Evolutionary conservation across 2,797 vertebrate species (phyloP).

Genomic region (Hyperoplus immaculatus): DNA sequence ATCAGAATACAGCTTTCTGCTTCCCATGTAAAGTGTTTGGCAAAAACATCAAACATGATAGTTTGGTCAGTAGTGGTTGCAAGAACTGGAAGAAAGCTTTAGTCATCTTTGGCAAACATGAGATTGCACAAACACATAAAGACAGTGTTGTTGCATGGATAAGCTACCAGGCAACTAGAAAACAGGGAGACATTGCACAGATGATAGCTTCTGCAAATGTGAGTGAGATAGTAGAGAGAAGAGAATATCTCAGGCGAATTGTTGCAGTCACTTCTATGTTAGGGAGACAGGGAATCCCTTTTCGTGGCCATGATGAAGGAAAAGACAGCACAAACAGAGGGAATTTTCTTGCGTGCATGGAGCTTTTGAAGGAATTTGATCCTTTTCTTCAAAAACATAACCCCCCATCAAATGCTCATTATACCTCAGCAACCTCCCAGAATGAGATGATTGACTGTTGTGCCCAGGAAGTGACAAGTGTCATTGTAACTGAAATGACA

Average conservation of each 20-base stretch:
- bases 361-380: too few relatives aligned
- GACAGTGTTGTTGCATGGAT: slow-evolving; percentile 39
- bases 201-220: slow-evolving; percentile 25
- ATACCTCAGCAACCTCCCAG: too few relatives aligned
- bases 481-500: too few relatives aligned
- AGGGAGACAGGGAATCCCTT: slow-evolving; percentile 32
- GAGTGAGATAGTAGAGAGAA: slow-evolving; percentile 33
- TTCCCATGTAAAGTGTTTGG: not conserved
- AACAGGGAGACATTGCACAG: slow-evolving; percentile 29
- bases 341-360: slow-evolving; percentile 14
- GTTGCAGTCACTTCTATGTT: slow-evolving; percentile 32
- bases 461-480: too few relatives aligned
- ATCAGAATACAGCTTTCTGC: not conserved
- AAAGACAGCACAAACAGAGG: slow-evolving; percentile 17
- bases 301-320: slow-evolving; percentile 17
- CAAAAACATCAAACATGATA: slow-evolving; percentile 41
- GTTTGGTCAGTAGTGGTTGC: slow-evolving; percentile 36
- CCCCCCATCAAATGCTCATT: too few relatives aligned
- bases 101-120: slow-evolving; percentile 32
- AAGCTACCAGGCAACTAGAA: slow-evolving; percentile 36
- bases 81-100: slow-evolving; percentile 41
- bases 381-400: too few relatives aligned
- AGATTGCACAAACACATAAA: slow-evolving; percentile 31
- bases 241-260: slow-evolving; percentile 18
- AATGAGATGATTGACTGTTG: too few relatives aligned